Evolutionary conservation across 2,113 vertebrate genomes (phyloP), one percentile per base, ranked within the genome.

Genomic region (Hemiscyllium ocellatum): DNA sequence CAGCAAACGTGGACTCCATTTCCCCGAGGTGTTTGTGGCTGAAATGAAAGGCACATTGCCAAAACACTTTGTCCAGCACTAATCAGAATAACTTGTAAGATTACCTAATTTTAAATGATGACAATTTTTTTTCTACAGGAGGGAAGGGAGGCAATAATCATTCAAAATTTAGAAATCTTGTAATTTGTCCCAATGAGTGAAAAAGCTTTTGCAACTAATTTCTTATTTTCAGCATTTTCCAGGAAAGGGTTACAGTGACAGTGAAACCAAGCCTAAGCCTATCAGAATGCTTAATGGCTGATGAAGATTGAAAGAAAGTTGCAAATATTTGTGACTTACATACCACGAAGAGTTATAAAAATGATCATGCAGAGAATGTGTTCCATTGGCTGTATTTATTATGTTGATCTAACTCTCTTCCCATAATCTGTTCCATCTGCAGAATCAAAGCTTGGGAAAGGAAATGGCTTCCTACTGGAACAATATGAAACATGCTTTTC

Each of bases 341-440:
- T 50, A 72, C 68, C 17, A 37, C 61, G 66, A 65, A 19, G n/a
- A 93, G 17, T 22, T 72, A n/a, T 15, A 72, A 52, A 95, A 50
- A 26, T 95, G 47, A 47, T 26, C 12, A 42, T 3, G 37, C 24
- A 76, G 68, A 15, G 72, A 52, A 95, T 24, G 68, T 29, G 24
- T 8, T 47, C 66, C 22, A 1, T 72, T 95, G 66, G 94, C 94
- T 50, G 4, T 22, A 19, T 13, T 47, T 15, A 4, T 52, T 95
- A 52, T 95, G 66, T 26, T 95, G 94, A 95, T 72, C 94, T 95
- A 69, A 95, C 22, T 69, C 42, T 72, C 68, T 52, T 52, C 52
- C 94, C 94, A 95, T 72, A 72, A 95, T 76, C n/a, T 52, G 68
- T 72, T 47, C 94, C 68, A 95, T 52, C 68, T 72, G 68, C 12